Conservation (phyloP, 2,888 invertebrate genomes). For the Hirtodrosophila alboralis region DNA sequence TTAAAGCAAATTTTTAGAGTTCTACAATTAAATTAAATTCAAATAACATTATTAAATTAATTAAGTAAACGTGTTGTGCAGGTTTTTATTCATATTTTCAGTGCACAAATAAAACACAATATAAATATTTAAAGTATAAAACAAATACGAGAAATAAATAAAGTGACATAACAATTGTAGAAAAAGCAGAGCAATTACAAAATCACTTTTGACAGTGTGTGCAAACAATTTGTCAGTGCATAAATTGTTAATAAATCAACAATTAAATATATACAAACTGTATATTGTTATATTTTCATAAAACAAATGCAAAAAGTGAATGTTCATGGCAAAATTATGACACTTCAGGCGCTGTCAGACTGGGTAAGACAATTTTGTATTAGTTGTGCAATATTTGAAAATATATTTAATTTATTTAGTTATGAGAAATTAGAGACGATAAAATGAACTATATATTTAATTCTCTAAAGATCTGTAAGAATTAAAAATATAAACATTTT, state of each 20-base stretch:
- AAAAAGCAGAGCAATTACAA: constrained; percentile 35
- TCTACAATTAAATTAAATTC: too few species aligned
- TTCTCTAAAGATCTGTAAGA: too few species aligned
- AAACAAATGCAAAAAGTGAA: constrained; percentile 5
- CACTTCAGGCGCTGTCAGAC: constrained; percentile 23
- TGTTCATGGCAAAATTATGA: constrained; percentile 44
- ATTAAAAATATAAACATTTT: too few species aligned
- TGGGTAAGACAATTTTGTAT: too few species aligned
- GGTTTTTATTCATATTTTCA: too few species aligned
- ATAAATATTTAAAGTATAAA: constrained; percentile 3
- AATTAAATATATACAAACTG: neutral
- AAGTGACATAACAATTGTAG: constrained; percentile 2
- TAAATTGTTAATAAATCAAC: constrained; percentile 8
- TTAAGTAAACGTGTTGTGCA: constrained; percentile 13
- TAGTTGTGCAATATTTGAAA: too few species aligned
- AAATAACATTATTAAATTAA: constrained; percentile 13
- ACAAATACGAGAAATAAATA: constrained; percentile 1
- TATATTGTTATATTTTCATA: constrained; percentile 2
- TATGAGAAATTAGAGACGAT: too few species aligned
- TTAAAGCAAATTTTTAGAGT: too few species aligned
- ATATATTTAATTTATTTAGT: too few species aligned
- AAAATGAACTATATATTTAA: too few species aligned
- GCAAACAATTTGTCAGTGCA: constrained; percentile 11
- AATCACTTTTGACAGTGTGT: constrained; percentile 31
- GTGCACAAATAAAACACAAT: constrained; percentile 12